These are phyloP conservation scores for Anoura caudifer DNA, from an alignment of 2,113 vertebrate species.

Conservation along the genomic window DNA sequence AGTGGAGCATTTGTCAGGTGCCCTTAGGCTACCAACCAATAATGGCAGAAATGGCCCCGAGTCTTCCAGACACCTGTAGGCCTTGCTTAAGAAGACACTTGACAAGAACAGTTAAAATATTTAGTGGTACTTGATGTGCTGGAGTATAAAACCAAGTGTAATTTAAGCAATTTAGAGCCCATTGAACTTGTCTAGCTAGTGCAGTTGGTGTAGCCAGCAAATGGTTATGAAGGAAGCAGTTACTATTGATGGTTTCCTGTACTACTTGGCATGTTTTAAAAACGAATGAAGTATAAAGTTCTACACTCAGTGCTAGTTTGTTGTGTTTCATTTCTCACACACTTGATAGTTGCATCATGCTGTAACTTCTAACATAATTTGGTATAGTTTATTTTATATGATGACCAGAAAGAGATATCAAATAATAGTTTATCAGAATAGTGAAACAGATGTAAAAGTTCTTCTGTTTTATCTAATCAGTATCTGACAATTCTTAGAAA, in stretches of 20 bases:
- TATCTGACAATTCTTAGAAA: not conserved
- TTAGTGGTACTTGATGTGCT: slow-evolving; percentile 34
- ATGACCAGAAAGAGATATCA: not conserved
- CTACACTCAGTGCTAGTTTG: not conserved
- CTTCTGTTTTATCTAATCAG: not conserved
- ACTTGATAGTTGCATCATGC: not conserved
- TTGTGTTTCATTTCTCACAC: not conserved
- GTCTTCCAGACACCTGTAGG: slow-evolving; percentile 69
- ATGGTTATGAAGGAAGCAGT: not conserved
- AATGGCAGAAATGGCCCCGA: slow-evolving; percentile 70
- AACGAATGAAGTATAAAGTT: slow-evolving; percentile 4
- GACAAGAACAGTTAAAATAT: slow-evolving; percentile 43
- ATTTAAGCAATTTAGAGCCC: slow-evolving; percentile 53
- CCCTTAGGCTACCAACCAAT: slow-evolving; percentile 76
- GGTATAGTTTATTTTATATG: not conserved
- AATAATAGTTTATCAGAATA: not conserved
- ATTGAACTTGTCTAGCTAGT: slow-evolving; percentile 46
- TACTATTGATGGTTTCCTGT: slow-evolving; percentile 48
- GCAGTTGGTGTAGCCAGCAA: slow-evolving; percentile 44
- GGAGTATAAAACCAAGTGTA: slow-evolving; percentile 46
- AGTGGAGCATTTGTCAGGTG: slow-evolving; percentile 54
- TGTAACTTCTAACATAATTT: not conserved
- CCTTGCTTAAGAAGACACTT: slow-evolving; percentile 53
- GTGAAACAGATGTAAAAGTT: not conserved
- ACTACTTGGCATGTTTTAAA: slow-evolving; percentile 32